A percentile compares a stretch with the other conserved stretches of the same genome.
Evolutionary conservation across 2,888 invertebrate species (phyloP).

Genomic region (Patella caerulea): DNA sequence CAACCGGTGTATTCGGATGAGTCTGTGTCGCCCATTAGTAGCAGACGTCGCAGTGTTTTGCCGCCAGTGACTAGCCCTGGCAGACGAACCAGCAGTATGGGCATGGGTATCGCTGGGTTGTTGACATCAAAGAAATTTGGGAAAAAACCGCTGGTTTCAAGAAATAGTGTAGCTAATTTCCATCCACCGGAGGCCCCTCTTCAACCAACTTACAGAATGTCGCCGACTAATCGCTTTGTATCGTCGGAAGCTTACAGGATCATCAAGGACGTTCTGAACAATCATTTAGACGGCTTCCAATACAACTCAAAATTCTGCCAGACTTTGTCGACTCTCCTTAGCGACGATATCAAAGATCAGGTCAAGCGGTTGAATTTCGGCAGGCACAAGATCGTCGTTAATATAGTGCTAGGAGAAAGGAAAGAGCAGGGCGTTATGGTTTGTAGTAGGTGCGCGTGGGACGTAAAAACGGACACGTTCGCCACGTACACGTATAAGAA

Average conservation of each 20-base stretch:
- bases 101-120: not conserved
- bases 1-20: too few relatives aligned
- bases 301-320: slow-evolving; percentile 50
- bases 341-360: slow-evolving; percentile 56
- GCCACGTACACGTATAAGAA: slow-evolving; percentile 51
- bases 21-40: not conserved
- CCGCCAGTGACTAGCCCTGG: not conserved
- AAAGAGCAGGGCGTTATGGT: slow-evolving; percentile 49
- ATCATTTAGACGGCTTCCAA: slow-evolving; percentile 43
- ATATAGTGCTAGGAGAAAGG: slow-evolving; percentile 50
- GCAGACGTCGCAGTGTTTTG: not conserved
- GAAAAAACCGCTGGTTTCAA: not conserved
- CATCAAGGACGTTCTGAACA: slow-evolving; percentile 43
- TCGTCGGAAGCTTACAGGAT: slow-evolving; percentile 35
- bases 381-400: slow-evolving; percentile 54
- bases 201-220: slow-evolving; percentile 55
- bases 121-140: not conserved
- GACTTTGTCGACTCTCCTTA: slow-evolving; percentile 48
- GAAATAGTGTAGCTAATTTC: slow-evolving; percentile 1
- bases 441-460: slow-evolving; percentile 54
- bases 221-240: slow-evolving; percentile 46
- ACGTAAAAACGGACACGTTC: slow-evolving; percentile 49
- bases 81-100: too few relatives aligned
- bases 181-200: not conserved
- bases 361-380: slow-evolving; percentile 50